Percentiles rank a stretch among this genome's conserved stretches.
phyloP scores from a whole-genome alignment of 2,888 invertebrate species.

The Agriopis aurantiaria region DNA sequence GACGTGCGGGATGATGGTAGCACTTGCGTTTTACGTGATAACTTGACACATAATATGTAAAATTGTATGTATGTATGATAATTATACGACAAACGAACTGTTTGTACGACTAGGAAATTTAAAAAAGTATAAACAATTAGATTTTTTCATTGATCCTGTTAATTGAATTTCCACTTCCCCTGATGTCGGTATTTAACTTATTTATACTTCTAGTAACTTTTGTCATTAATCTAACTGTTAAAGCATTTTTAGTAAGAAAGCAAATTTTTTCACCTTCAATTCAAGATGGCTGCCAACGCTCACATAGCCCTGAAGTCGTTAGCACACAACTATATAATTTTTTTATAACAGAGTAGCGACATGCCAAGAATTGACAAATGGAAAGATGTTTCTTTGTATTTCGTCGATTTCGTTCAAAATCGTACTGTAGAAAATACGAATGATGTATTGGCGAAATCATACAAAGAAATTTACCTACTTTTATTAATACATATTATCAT shows the following conservation, averaged over 20 bases:
- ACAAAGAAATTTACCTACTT: background rate
- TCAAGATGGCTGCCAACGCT: too few relatives aligned
- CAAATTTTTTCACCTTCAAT: too few relatives aligned
- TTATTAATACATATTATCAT: background rate
- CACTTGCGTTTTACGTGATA: slow-evolving; percentile 35
- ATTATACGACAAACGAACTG: background rate
- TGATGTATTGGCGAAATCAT: background rate
- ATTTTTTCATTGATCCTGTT: background rate
- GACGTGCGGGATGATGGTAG: slow-evolving; percentile 16
- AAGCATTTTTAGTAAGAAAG: too few relatives aligned
- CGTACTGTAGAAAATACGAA: slow-evolving; percentile 1
- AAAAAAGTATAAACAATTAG: background rate
- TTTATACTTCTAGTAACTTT: too few relatives aligned
- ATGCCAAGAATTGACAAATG: background rate
- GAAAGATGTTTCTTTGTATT: background rate
- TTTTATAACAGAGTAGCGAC: background rate
- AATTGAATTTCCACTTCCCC: background rate
- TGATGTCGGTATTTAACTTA: too few relatives aligned
- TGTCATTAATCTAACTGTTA: too few relatives aligned
- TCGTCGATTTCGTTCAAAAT: background rate
- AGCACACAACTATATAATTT: too few relatives aligned
- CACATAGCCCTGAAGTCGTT: too few relatives aligned
- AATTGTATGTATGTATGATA: background rate
- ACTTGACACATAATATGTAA: too few relatives aligned
- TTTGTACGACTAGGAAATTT: background rate